These are phyloP conservation scores for Montipora capitata DNA, from an alignment of 92 coral and sea anemone genomes.

Conservation along the genomic window DNA sequence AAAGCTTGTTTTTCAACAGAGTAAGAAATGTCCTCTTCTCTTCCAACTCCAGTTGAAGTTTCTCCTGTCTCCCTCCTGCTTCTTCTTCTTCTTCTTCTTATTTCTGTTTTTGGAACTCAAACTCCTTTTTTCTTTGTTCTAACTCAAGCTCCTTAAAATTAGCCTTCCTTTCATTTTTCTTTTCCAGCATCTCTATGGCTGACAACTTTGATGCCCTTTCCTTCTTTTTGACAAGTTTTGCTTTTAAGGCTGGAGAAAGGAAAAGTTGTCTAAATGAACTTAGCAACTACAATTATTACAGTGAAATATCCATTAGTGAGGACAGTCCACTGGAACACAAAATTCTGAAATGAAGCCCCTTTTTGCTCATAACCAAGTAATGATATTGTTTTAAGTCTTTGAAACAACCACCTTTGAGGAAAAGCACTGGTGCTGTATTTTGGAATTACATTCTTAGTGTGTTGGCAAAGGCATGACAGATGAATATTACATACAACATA, in stretches of 20 bases:
- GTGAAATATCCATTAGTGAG: slow-evolving; percentile 8
- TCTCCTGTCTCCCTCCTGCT: slow-evolving; percentile 60
- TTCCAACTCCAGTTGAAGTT: slow-evolving; percentile 68
- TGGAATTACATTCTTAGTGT: slow-evolving; percentile 17
- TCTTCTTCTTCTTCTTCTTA: slow-evolving; percentile 28
- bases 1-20: slow-evolving; percentile 51
- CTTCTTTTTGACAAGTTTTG: slow-evolving; percentile 16
- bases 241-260: slow-evolving; percentile 35
- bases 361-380: neutral
- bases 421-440: slow-evolving; percentile 10
- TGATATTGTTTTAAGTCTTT: neutral
- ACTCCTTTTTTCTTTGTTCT: slow-evolving; percentile 57
- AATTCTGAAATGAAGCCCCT: slow-evolving; percentile 23
- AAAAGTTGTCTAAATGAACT: slow-evolving; percentile 22
- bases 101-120: slow-evolving; percentile 57
- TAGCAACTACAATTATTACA: neutral
- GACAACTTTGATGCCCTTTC: slow-evolving; percentile 43
- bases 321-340: slow-evolving; percentile 23
- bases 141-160: slow-evolving; percentile 52
- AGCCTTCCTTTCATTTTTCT: slow-evolving; percentile 56
- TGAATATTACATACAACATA: neutral
- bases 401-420: slow-evolving; percentile 21
- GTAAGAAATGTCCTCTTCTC: slow-evolving; percentile 72
- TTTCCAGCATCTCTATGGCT: slow-evolving; percentile 60
- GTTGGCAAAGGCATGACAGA: slow-evolving; percentile 5